These are phyloP conservation scores for Protophormia terraenovae DNA, from an alignment of 2,888 invertebrate species.

Conservation along the genomic window DNA sequence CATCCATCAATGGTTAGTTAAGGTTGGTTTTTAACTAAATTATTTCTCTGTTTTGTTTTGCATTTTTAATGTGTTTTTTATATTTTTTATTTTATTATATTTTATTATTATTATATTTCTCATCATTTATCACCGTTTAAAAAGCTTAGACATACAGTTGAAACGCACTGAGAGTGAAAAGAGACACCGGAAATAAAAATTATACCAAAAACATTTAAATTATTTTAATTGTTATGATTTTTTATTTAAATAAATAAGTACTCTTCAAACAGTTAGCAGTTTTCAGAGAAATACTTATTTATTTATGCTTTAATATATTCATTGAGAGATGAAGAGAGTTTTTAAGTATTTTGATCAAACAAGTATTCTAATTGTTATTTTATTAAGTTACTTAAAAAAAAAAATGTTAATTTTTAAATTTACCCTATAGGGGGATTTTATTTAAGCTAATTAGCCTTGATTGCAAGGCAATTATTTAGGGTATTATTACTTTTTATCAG, in stretches of 20 bases:
- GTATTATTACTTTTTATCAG: background rate
- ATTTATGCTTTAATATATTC: background rate
- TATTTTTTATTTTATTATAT: too few species aligned
- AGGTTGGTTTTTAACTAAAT: constrained; percentile 44
- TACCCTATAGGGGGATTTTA: background rate
- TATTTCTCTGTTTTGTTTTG: constrained; percentile 36
- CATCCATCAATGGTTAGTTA: constrained; percentile 47
- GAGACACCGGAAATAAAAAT: constrained; percentile 61
- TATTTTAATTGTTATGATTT: constrained; percentile 32
- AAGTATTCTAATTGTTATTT: constrained; percentile 17
- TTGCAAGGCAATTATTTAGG: background rate
- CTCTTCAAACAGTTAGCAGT: too few species aligned
- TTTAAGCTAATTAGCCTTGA: background rate
- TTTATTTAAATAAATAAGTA: background rate
- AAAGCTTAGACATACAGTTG: background rate
- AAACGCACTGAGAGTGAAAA: constrained; percentile 24
- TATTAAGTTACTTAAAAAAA: background rate
- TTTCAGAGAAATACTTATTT: background rate
- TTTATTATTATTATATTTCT: too few species aligned
- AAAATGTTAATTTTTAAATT: background rate
- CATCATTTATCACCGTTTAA: constrained; percentile 21
- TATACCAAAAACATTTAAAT: constrained; percentile 37
- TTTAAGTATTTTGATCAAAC: constrained; percentile 22
- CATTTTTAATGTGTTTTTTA: constrained; percentile 29
- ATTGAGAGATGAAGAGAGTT: too few species aligned